Evolutionary conservation across 2,888 invertebrate genomes (phyloP), one percentile per base, ranked within the genome.

Genomic region (Drosophila kuntzei): DNA sequence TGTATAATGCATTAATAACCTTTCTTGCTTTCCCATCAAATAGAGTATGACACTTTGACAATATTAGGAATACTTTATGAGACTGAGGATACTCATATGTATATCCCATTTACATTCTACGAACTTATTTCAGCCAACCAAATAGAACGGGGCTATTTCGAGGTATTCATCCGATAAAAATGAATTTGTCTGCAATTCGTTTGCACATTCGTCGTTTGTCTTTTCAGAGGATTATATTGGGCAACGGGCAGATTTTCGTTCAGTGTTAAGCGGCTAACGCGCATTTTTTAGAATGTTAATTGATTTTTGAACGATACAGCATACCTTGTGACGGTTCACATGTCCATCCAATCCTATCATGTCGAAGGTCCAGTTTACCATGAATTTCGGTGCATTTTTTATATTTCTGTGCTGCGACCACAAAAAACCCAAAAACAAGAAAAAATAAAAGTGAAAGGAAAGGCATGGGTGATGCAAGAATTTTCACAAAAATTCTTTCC

Each of bases 261-360:
- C 41, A 46, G 60, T 58, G 37, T 54, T 47, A 39, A 41, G 41
- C 47, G 55, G 12, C 16, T 22, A 16, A 18, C 12, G n/a, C 18
- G 4, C 12, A 47, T 68, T 64, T 77, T 66, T 66, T 36, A 59
- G 53, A 57, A 60, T 64, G 71, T 65, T 78, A 74, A 86, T 80
- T 84, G 86, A 74, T 82, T 80, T 78, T 74, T 71, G 69, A 64
- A 66, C 60, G 58, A 44, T 36, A 16, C 25, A 53, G 43, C 34
- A 32, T 25, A 44, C 47, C 47, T 25, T 51, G 39, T 51, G 20
- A 46, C 59, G 51, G 37, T 57, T 54, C 61, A 41, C 65, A 69
- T 53, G 71, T 22, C 46, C 9, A 46, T 37, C 49, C 34, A 34
- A 53, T 36, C 18, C 16, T 0, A 46, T 29, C 12, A 3, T 9